These are phyloP conservation scores for Diorhabda sublineata DNA, from an alignment of 1,140 invertebrate genomes.

Conservation along the genomic window DNA sequence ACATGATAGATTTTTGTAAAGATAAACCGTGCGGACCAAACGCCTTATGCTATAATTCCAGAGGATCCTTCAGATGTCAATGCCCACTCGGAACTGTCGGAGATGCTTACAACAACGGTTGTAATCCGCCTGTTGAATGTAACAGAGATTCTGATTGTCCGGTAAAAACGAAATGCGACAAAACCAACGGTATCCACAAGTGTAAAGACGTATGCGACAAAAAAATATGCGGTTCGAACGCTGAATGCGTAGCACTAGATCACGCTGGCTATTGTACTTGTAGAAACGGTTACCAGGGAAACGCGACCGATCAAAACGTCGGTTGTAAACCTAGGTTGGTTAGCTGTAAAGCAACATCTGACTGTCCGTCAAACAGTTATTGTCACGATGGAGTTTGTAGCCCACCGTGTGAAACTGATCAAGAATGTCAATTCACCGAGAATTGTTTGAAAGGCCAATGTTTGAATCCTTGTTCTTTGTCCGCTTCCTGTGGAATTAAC, in stretches of 20 bases:
- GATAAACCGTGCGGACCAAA: constrained; percentile 75
- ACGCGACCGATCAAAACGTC: constrained; percentile 61
- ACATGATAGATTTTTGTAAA: constrained; percentile 73
- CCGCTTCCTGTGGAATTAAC: constrained; percentile 81
- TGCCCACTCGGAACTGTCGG: constrained; percentile 76
- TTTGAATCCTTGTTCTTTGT: constrained; percentile 73
- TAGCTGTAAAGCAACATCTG: constrained; percentile 62
- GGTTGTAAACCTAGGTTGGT: constrained; percentile 75
- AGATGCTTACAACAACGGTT: constrained; percentile 77
- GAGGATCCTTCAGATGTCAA: constrained; percentile 75
- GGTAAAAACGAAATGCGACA: constrained; percentile 63
- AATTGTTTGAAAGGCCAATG: constrained; percentile 80
- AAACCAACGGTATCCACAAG: constrained; percentile 38
- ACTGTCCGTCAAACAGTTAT: constrained; percentile 74
- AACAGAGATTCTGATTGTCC: constrained; percentile 73
- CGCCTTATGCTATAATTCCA: constrained; percentile 75
- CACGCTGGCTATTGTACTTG: constrained; percentile 75
- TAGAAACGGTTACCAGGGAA: constrained; percentile 69
- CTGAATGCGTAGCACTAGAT: constrained; percentile 71
- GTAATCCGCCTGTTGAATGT: constrained; percentile 73
- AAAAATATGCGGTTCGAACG: constrained; percentile 71
- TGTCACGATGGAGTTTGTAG: constrained; percentile 77
- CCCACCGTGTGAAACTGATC: constrained; percentile 73
- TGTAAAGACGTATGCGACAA: constrained; percentile 66
- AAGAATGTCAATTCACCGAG: constrained; percentile 74